Conservation (phyloP, 1,140 invertebrate species). For the Drosophila tsacasi region DNA sequence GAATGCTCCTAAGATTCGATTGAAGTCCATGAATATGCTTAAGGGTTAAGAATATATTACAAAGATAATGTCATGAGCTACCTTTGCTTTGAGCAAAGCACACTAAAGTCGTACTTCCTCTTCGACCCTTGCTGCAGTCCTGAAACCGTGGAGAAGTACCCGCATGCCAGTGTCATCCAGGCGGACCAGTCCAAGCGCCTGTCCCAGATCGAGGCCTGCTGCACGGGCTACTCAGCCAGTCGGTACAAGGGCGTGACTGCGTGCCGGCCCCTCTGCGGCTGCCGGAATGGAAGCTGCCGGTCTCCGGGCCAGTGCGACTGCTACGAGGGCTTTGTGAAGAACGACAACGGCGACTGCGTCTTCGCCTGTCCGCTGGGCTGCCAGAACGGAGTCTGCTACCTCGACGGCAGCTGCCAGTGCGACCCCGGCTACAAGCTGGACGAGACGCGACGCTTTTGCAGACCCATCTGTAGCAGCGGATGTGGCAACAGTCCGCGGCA, state of each 20-base stretch:
- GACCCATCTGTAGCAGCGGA: constrained; percentile 84
- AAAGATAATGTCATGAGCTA: no score
- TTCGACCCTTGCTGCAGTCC: constrained; percentile 18
- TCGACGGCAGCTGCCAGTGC: constrained; percentile 87
- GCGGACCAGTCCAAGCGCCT: constrained; percentile 56
- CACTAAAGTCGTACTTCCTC: not conserved
- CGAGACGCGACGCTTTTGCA: constrained; percentile 84
- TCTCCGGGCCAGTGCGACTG: constrained; percentile 87
- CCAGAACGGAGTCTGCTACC: constrained; percentile 86
- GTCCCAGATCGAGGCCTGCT: constrained; percentile 85
- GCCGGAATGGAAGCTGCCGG: constrained; percentile 87
- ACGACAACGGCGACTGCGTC: constrained; percentile 78
- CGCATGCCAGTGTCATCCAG: constrained; percentile 46
- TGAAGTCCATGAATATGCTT: no score
- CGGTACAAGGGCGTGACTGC: constrained; percentile 77
- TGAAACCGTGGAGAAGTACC: constrained; percentile 63
- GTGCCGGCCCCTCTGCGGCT: constrained; percentile 87
- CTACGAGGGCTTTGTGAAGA: constrained; percentile 86
- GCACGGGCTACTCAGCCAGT: constrained; percentile 87
- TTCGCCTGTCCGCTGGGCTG: constrained; percentile 78
- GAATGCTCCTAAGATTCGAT: no score
- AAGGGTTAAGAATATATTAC: no score
- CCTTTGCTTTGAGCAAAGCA: not conserved
- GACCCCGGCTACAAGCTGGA: constrained; percentile 88
- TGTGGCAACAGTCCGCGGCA: constrained; percentile 77